Evolutionary conservation across 2,888 invertebrate species (phyloP).

Genomic region (Chrysolina oricalcia): DNA sequence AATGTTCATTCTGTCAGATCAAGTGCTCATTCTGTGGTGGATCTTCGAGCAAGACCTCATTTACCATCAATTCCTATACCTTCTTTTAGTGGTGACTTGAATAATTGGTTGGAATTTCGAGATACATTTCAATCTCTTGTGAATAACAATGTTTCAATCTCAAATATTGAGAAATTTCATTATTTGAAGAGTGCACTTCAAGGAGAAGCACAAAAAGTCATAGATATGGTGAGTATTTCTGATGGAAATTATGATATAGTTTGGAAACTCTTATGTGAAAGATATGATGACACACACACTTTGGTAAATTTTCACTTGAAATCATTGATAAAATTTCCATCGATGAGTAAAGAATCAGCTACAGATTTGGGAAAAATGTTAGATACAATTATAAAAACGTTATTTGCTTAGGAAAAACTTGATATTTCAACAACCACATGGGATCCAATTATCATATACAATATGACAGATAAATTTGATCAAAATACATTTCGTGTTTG

Average conservation of each 20-base stretch:
- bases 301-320: constrained; percentile 36
- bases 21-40: too few relatives aligned
- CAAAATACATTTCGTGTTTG: too few relatives aligned
- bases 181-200: constrained; percentile 37
- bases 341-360: constrained; percentile 35
- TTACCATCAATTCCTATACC: constrained; percentile 41
- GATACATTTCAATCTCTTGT: too few relatives aligned
- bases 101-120: too few relatives aligned
- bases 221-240: too few relatives aligned
- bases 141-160: too few relatives aligned
- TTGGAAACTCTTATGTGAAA: constrained; percentile 38
- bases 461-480: constrained; percentile 17
- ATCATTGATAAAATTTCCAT: constrained; percentile 29
- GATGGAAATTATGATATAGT: constrained; percentile 37
- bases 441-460: constrained; percentile 20
- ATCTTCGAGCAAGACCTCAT: constrained; percentile 21
- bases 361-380: constrained; percentile 29
- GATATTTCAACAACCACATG: neutral
- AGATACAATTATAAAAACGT: constrained; percentile 21
- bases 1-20: too few relatives aligned
- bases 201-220: constrained; percentile 32
- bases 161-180: constrained; percentile 41
- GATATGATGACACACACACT: constrained; percentile 21
- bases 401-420: constrained; percentile 26
- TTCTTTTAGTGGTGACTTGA: constrained; percentile 37